These are phyloP conservation scores for Platycheirus albimanus DNA, from an alignment of 2,888 invertebrate genomes.

Conservation along the genomic window DNA sequence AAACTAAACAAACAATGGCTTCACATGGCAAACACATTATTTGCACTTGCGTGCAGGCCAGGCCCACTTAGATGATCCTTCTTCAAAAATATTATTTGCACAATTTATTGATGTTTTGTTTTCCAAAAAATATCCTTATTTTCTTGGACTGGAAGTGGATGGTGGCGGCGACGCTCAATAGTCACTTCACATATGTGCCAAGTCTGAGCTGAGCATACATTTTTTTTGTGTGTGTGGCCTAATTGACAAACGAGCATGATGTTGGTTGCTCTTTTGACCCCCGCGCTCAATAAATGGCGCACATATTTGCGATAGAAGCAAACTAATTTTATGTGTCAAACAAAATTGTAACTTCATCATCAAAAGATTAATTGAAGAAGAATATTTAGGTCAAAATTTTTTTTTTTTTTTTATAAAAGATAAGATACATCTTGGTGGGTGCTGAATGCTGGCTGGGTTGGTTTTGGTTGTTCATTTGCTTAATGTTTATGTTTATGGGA, in stretches of 20 bases:
- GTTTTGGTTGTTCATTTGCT: not conserved
- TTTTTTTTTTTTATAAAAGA: constrained; percentile 11
- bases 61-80: not conserved
- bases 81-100: constrained; percentile 54
- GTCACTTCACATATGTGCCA: constrained; percentile 5
- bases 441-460: too few species aligned
- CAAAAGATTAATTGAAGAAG: constrained; percentile 57
- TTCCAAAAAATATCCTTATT: not conserved
- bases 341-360: constrained; percentile 48
- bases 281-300: constrained; percentile 21
- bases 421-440: constrained; percentile 22
- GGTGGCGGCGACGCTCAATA: not conserved
- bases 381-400: constrained; percentile 56
- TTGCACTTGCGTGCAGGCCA: constrained; percentile 67
- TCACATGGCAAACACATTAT: constrained; percentile 66
- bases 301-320: constrained; percentile 60
- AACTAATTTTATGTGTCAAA: constrained; percentile 65
- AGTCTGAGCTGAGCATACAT: not conserved
- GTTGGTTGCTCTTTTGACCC: constrained; percentile 40
- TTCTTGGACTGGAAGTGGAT: not conserved
- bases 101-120: constrained; percentile 45
- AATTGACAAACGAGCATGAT: constrained; percentile 49
- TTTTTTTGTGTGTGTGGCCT: constrained; percentile 19
- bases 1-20: constrained; percentile 45
- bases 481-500: not conserved